Base-by-base conservation (phyloP, 2,113 vertebrate species). In the Mungos mungo region DNA sequence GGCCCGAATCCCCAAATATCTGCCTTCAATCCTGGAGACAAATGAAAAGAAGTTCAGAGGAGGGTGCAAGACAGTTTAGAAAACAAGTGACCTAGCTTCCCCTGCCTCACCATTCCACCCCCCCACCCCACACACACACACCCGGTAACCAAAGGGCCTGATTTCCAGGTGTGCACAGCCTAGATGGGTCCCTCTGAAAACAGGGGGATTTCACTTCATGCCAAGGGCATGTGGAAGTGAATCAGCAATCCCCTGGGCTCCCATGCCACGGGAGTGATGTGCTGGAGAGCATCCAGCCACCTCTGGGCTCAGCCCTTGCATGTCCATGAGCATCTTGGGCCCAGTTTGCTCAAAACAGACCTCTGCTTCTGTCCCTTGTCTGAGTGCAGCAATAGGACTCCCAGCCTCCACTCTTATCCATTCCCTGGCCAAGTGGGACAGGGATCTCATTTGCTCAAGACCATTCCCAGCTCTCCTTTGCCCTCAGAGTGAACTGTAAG, bases 11-110 rank as follows among this genome's bases (percentile, higher is more conserved):
- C 33, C 72, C 35, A 63, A 86, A 91, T 85, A 95, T 74, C 87
- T 92, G 87, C 95, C 87, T 94, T 91, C 52, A 76, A 35, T 96
- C 71, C 89, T 71, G 23, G 83, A 84, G 76, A 87, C 41, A 74
- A 72, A 85, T 79, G 54, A 80, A 86, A 87, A 74, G 29, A 66
- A 95, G 50, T 79, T 82, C 68, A 79, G 60, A 63, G 71, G 35
- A 96, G 81, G 60, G 13, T n/a, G 41, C 82, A 68, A 47, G 68
- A 52, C 29, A 4, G 12, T 76, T 41, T 89, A 66, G 82, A 89
- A 96, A 69, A 33, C 18, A 68, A 79, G 50, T 5, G 71, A 52
- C 52, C 16, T 31, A 35, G 45, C n/a, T 79, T 72, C 68, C 68
- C 63, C 29, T 0, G 8, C 47, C 47, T 71, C 38, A 29, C 29